Evolutionary conservation across 2,888 invertebrate genomes (phyloP).

Genomic region (Hypomecis punctinalis): DNA sequence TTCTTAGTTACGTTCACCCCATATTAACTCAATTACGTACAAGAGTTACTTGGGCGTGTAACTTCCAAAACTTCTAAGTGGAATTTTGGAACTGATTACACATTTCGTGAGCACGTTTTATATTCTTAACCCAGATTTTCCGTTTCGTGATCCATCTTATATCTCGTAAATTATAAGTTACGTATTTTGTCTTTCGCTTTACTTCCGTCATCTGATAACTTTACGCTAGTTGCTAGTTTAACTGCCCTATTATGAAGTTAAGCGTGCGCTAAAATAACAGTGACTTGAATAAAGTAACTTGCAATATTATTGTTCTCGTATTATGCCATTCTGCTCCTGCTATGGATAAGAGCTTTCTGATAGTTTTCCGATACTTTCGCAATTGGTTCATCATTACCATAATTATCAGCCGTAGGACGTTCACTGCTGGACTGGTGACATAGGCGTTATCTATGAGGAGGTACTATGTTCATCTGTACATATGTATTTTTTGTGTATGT

Average conservation of each 20-base stretch:
- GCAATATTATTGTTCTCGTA: background rate
- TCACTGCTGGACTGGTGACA: no score
- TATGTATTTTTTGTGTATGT: no score
- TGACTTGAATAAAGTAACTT: constrained; percentile 19
- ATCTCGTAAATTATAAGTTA: constrained; percentile 46
- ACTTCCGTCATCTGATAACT: constrained; percentile 71
- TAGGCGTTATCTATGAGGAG: no score
- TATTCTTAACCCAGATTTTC: constrained; percentile 57
- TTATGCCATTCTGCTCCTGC: background rate
- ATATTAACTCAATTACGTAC: constrained; percentile 4
- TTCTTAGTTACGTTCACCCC: background rate
- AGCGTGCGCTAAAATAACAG: constrained; percentile 37
- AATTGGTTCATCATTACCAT: no score
- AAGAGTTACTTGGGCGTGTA: constrained; percentile 5
- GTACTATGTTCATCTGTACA: no score
- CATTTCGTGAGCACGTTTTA: constrained; percentile 50
- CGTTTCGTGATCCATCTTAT: constrained; percentile 52
- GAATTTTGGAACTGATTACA: constrained; percentile 40
- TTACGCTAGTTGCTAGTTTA: constrained; percentile 41
- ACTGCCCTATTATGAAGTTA: constrained; percentile 37
- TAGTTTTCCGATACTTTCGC: no score
- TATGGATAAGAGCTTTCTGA: no score
- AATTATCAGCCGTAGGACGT: no score
- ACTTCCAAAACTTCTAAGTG: constrained; percentile 21
- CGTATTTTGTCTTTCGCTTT: constrained; percentile 43